These are phyloP conservation scores for Prosopocoilus inquinatus DNA, from an alignment of 2,888 invertebrate species.

Conservation along the genomic window DNA sequence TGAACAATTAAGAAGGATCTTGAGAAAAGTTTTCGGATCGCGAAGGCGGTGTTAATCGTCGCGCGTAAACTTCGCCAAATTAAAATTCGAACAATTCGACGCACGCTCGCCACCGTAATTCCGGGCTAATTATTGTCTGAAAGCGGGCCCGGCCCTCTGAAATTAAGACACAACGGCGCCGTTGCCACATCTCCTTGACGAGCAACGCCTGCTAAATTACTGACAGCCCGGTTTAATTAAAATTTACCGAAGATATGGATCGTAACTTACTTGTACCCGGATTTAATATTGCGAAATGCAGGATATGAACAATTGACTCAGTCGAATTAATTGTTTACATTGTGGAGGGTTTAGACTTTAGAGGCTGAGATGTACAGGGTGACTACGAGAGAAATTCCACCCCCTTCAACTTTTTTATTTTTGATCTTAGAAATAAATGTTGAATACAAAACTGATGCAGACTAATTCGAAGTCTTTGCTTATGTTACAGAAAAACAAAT, in stretches of 20 bases:
- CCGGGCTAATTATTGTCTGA: conserved; percentile 2
- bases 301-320: too few relatives aligned
- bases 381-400: too few relatives aligned
- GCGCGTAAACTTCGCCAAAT: conserved; percentile 8
- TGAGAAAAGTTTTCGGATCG: too few relatives aligned
- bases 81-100: conserved; percentile 9
- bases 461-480: too few relatives aligned
- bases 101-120: conserved; percentile 4
- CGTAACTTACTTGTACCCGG: conserved; percentile 27
- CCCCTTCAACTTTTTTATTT: too few relatives aligned
- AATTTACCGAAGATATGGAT: conserved; percentile 30
- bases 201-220: conserved; percentile 21
- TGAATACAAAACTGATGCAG: too few relatives aligned
- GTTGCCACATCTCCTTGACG: conserved; percentile 3
- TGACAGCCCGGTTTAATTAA: conserved; percentile 31
- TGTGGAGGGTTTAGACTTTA: too few relatives aligned
- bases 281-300: conserved; percentile 23
- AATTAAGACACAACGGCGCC: neutral
- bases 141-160: neutral
- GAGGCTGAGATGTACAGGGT: too few relatives aligned
- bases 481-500: too few relatives aligned
- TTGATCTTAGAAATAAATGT: too few relatives aligned
- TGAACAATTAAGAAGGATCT: too few relatives aligned
- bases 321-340: too few relatives aligned
- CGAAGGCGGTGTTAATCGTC: neutral